A percentile compares a stretch with the other conserved stretches of the same genome.
Evolutionary conservation across 2,113 vertebrate genomes (phyloP).

Genomic region (Hyaena hyaena): DNA sequence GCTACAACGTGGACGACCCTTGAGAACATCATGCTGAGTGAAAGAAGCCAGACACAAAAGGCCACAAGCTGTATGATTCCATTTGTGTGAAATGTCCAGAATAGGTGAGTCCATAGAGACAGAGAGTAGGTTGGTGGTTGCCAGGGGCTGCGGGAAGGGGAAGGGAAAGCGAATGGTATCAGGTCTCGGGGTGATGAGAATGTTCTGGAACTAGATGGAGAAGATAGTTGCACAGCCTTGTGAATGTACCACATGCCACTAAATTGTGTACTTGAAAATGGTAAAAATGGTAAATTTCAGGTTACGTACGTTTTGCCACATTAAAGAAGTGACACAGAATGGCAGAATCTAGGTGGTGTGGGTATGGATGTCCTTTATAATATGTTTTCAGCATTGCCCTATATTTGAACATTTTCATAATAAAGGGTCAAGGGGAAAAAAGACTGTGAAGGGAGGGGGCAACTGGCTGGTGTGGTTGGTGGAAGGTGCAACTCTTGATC

Average conservation of each 20-base stretch:
- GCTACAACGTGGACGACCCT: accelerated
- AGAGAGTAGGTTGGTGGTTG: neutral
- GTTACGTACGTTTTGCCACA: neutral
- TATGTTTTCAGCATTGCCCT: too few species aligned
- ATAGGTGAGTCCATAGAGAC: neutral
- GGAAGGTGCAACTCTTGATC: too few species aligned
- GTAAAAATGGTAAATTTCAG: neutral
- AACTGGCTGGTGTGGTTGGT: neutral
- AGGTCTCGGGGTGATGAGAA: too few species aligned
- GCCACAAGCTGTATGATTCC: accelerated
- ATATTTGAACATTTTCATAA: neutral
- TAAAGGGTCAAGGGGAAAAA: neutral
- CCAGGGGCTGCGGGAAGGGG: accelerated
- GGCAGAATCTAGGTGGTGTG: neutral
- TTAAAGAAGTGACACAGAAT: neutral
- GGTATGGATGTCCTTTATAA: neutral
- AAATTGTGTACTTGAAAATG: neutral
- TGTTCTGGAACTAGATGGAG: neutral
- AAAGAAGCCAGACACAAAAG: neutral
- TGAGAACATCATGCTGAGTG: accelerated
- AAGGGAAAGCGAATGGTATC: accelerated
- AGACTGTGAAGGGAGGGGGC: neutral
- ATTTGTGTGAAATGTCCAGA: neutral
- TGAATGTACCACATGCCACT: neutral
- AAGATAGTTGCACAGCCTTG: accelerated